phyloP scores from a whole-genome alignment of 2,888 invertebrate species.

The Zonitis immaculata region DNA sequence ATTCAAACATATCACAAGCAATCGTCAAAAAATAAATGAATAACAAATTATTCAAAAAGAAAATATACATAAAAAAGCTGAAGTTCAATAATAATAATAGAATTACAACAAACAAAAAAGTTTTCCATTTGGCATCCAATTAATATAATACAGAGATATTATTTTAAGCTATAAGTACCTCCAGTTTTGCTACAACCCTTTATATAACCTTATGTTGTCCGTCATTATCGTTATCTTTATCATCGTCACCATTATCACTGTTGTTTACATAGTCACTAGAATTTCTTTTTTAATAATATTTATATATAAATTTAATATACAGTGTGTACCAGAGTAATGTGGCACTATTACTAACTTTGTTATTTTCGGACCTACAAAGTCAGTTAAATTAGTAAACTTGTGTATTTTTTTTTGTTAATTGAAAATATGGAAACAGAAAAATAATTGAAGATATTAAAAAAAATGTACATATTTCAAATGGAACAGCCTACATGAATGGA shows the following conservation, averaged over 20 bases:
- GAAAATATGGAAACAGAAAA: too few relatives aligned
- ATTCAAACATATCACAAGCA: slow-evolving; percentile 18
- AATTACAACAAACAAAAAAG: slow-evolving; percentile 14
- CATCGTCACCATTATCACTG: too few relatives aligned
- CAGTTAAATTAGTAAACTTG: too few relatives aligned
- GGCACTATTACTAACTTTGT: too few relatives aligned
- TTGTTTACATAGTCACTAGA: background rate
- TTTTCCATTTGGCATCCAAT: background rate
- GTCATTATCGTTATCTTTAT: background rate
- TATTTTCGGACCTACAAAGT: too few relatives aligned
- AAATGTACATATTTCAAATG: too few relatives aligned
- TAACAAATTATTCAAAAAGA: slow-evolving; percentile 7
- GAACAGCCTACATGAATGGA: too few relatives aligned
- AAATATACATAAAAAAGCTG: slow-evolving; percentile 8
- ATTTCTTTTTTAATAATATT: background rate
- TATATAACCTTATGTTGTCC: background rate
- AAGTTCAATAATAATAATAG: too few relatives aligned
- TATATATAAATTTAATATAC: too few relatives aligned
- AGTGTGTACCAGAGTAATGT: too few relatives aligned
- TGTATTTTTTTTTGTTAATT: background rate
- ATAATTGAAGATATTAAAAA: too few relatives aligned
- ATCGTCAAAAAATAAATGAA: slow-evolving; percentile 11
- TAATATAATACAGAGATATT: background rate
- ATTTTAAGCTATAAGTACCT: background rate
- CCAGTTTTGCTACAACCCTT: background rate